Evolutionary conservation across 2,797 vertebrate genomes (phyloP), one percentile per base, ranked within the genome.

Genomic region (Chromobotia macracanthus): DNA sequence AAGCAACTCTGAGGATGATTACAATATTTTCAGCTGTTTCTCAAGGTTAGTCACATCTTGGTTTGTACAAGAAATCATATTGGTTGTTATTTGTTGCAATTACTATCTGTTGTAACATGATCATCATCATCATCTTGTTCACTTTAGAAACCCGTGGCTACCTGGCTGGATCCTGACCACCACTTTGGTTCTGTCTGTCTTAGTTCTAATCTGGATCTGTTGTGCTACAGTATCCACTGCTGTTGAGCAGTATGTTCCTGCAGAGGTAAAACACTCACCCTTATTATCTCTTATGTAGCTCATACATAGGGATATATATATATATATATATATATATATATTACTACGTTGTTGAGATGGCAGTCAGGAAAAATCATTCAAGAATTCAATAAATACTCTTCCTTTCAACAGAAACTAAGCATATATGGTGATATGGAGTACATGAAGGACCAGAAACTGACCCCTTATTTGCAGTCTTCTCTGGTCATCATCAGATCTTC

Each of bases 121-220:
- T 31, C 31, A 35, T 19, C 50, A 10, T 19, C 50, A 10, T 61
- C 12, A 35, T 23, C 13, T 8, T 72, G 13, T 76, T 10, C 58
- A 15, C 67, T 46, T 64, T 86, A 99, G 98, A 89, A 99, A 97
- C 89, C 95, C 92, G 0, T 94, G 94, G 92, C 86, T 95, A 2
- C 93, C 98, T 25, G 95, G 96, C 1, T 99, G 97, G 97, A 97
- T 99, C 90, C 91, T 99, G 61, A 97, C 96, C 55, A 95, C 93
- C 64, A 98, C 97, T 0, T 93, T 99, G 0, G 86, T 98, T 82
- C 93, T 99, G 56, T 99, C 98, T 0, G 94, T 98, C 80, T 82
- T 98, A 90, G 97, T 98, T 16, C 90, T 99, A 75, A 96, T 99
- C 83, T 99, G 98, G 97, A 98, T 99, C 87, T 99, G 97, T 87